Evolutionary conservation across 2,797 vertebrate species (phyloP).

Genomic region (Periophthalmus magnuspinnatus): DNA sequence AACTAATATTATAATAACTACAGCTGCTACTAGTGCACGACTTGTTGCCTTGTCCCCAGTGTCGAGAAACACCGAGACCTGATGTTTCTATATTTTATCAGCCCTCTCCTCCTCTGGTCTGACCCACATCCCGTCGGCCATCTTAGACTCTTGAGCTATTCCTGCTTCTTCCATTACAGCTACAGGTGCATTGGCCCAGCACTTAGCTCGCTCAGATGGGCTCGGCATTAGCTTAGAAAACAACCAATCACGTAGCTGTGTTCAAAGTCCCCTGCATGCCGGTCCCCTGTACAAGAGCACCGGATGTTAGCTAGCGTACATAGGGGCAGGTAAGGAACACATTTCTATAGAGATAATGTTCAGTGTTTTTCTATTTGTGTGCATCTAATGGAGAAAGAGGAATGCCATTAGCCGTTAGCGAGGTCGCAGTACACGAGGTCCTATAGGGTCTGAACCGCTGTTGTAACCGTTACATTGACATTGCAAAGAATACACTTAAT

Average conservation of each 20-base stretch:
- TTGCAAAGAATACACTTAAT: no score
- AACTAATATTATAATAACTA: no score
- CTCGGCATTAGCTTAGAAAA: slow-evolving; percentile 1
- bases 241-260: neutral
- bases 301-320: neutral
- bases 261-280: neutral
- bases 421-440: no score
- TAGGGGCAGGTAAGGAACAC: neutral
- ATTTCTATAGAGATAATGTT: neutral
- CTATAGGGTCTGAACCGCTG: no score
- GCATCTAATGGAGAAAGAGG: neutral
- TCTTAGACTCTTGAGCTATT: slow-evolving; percentile 35
- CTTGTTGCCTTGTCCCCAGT: no score
- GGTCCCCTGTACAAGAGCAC: neutral
- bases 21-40: no score
- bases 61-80: no score
- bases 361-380: neutral
- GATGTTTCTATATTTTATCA: slow-evolving; percentile 12
- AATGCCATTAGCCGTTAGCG: no score
- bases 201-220: slow-evolving; percentile 23
- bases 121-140: slow-evolving; percentile 10
- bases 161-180: slow-evolving; percentile 50
- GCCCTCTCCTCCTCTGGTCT: slow-evolving; percentile 8
- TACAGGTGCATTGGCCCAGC: slow-evolving; percentile 36
- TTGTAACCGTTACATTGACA: no score